phyloP scores from a whole-genome alignment of 2,888 invertebrate genomes.

The Neoascia interrupta region DNA sequence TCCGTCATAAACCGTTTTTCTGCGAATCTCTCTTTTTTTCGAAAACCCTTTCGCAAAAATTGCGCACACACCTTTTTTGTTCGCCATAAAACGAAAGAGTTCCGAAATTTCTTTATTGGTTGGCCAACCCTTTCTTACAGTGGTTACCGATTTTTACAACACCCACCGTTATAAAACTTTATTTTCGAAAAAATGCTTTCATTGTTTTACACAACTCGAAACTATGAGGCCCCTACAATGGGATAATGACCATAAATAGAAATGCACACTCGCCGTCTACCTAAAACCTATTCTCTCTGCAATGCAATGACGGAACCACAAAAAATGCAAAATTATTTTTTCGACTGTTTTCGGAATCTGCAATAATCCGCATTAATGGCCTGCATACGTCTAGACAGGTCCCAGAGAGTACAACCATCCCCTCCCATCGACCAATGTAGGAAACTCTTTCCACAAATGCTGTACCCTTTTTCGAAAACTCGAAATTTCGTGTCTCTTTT shows the following conservation, averaged over 20 bases:
- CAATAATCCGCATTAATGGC: constrained; percentile 61
- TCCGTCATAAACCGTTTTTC: background rate
- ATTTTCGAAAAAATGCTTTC: background rate
- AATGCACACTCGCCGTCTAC: constrained; percentile 14
- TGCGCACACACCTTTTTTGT: background rate
- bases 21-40: background rate
- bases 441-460: constrained; percentile 40
- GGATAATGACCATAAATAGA: constrained; percentile 18
- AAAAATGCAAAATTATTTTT: constrained; percentile 41
- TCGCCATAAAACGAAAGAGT: constrained; percentile 14
- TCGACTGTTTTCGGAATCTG: constrained; percentile 32
- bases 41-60: constrained; percentile 1
- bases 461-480: constrained; percentile 37
- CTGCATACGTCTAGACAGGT: constrained; percentile 56
- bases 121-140: background rate
- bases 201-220: background rate
- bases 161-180: background rate
- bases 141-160: constrained; percentile 3
- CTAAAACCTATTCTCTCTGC: too few relatives aligned
- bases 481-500: constrained; percentile 32
- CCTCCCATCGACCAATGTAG: background rate
- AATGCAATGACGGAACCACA: constrained; percentile 57
- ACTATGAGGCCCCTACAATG: constrained; percentile 7
- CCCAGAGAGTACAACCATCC: constrained; percentile 40
- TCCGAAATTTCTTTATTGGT: background rate